Evolutionary conservation across 1,140 invertebrate genomes (phyloP).

Genomic region (Sycophila sp.): DNA sequence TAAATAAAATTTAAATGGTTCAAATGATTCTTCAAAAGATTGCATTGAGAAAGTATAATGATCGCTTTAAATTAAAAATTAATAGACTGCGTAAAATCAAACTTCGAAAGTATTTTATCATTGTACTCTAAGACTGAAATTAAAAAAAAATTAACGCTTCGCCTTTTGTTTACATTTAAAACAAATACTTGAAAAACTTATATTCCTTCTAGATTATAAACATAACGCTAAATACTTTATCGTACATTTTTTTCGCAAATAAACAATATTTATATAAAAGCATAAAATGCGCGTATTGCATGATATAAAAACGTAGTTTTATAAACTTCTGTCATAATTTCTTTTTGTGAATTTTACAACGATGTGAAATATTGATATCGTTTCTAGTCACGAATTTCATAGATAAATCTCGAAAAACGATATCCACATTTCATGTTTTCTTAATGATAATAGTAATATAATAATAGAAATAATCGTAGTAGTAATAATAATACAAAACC

Average conservation of each 20-base stretch:
- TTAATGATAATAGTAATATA: too few relatives aligned
- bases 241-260: neutral
- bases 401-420: too few relatives aligned
- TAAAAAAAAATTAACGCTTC: neutral
- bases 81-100: neutral
- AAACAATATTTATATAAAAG: conserved; percentile 28
- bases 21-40: conserved; percentile 17
- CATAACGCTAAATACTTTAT: conserved; percentile 6
- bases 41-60: too few relatives aligned
- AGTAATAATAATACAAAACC: conserved; percentile 23
- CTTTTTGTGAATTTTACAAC: neutral
- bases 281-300: conserved; percentile 18
- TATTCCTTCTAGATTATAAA: conserved; percentile 5
- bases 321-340: neutral
- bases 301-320: conserved; percentile 12
- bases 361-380: too few relatives aligned
- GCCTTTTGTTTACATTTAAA: neutral
- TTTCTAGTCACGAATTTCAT: too few relatives aligned
- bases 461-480: too few relatives aligned
- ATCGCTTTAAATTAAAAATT: neutral
- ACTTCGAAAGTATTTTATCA: neutral
- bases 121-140: neutral
- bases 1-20: conserved; percentile 23
- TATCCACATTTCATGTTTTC: too few relatives aligned
- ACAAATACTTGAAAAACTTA: conserved; percentile 12